Base-by-base conservation (phyloP, 2,888 invertebrate genomes). In the Cheilosia grossa region DNA sequence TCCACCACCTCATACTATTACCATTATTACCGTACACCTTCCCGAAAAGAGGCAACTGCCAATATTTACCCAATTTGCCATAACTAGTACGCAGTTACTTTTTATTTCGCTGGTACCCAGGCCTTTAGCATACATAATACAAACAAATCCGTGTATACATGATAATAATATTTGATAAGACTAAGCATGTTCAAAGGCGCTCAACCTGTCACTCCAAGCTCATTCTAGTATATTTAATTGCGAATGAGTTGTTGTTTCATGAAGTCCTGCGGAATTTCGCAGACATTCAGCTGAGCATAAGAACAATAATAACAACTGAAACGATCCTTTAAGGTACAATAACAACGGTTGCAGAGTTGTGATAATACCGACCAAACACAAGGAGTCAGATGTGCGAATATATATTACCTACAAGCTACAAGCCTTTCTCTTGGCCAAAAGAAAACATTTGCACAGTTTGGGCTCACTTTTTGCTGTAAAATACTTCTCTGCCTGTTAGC, bases 131-230 rank as follows among this genome's bases (percentile, higher is more conserved):
- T 17, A 42, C 6, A 27, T 30, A 21, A 4, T 13, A 21, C 37
- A n/a, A 21, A 51, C 61, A 72, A 72, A 61, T 51, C 72, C 54
- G 42, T 72, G 79, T 59, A 30, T 30, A 24, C n/a, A 44, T 27
- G 63, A 69, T 81, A 81, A n/a, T n/a, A 81, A 75, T 81, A 75
- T 81, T 75, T 81, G 69, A 75, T 75, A 70, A 63, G 42, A 37
- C 63, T 47, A 63, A 69, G 49, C 69, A 56, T 69, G 58, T 70
- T 64, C 44, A 4, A 59, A 74, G 56, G 54, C 80, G 63, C 33
- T 63, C 69, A 75, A 75, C 64, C 75, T 58, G 51, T 58, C 58
- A 61, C 40, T 33, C 17, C 58, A 40, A 40, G 49, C 17, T 17
- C 42, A 42, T 49, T 42, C 51, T n/a, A 33, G 13, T 7, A 15